Conservation (phyloP, 1,140 invertebrate species). For the Hylaeus volcanicus region DNA sequence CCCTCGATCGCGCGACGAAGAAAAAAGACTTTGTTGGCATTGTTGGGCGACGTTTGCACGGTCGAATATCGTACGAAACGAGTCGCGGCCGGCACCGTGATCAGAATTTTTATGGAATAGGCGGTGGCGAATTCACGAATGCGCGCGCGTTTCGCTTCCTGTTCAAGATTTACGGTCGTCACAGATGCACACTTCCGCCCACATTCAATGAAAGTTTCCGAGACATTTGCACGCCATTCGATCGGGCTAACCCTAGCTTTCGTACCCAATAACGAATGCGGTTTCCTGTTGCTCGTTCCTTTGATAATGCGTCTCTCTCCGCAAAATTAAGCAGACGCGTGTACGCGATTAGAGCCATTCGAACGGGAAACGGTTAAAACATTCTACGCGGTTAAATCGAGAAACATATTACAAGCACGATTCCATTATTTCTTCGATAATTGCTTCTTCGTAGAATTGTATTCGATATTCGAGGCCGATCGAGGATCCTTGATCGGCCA, state of each 20-base stretch:
- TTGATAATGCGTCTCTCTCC: background rate
- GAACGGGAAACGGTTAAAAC: too few species aligned
- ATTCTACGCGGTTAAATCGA: too few species aligned
- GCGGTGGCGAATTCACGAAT: constrained; percentile 55
- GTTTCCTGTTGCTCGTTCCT: background rate
- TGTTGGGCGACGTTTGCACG: constrained; percentile 10
- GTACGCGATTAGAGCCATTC: background rate
- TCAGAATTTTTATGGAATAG: constrained; percentile 55
- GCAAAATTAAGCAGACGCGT: background rate
- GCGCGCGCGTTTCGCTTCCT: constrained; percentile 59
- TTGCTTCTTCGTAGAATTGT: too few species aligned
- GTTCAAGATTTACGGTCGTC: constrained; percentile 61
- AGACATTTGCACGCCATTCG: constrained; percentile 46
- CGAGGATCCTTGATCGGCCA: too few species aligned
- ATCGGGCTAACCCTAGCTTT: constrained; percentile 19
- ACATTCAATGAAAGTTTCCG: constrained; percentile 44
- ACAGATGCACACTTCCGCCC: constrained; percentile 57
- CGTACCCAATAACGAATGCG: constrained; percentile 1
- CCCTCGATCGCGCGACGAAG: too few species aligned
- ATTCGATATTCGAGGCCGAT: too few species aligned
- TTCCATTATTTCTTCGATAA: too few species aligned
- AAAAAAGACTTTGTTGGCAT: background rate
- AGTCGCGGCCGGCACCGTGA: constrained; percentile 13
- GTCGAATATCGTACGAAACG: constrained; percentile 25
- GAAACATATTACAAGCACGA: too few species aligned